These are phyloP conservation scores for Hartigia nigra DNA, from an alignment of 2,888 invertebrate species.

Conservation along the genomic window DNA sequence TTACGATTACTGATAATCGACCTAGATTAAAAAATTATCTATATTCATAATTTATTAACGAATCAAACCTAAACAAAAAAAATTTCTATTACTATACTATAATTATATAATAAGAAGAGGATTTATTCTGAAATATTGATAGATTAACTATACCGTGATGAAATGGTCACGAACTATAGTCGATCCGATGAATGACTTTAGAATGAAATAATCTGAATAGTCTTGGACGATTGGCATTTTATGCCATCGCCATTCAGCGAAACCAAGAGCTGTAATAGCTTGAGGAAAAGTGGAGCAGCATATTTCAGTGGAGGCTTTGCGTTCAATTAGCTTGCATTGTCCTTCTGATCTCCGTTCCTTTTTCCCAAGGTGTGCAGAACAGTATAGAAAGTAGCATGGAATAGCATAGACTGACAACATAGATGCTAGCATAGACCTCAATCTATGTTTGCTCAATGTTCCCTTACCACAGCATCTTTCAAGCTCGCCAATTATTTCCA, in stretches of 20 bases:
- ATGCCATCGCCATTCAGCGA: neutral
- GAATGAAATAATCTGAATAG: neutral
- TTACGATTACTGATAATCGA: neutral
- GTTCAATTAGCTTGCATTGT: slow-evolving; percentile 6
- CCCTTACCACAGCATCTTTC: neutral
- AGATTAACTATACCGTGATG: neutral
- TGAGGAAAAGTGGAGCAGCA: slow-evolving; percentile 2
- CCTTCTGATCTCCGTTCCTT: slow-evolving; percentile 6
- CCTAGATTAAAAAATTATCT: neutral
- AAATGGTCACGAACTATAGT: neutral
- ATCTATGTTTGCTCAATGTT: neutral
- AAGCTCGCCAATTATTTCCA: slow-evolving; percentile 1
- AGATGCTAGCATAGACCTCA: neutral
- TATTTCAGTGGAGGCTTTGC: neutral
- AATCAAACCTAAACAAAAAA: no score
- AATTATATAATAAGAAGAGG: no score
- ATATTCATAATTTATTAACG: neutral
- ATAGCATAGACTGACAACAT: neutral
- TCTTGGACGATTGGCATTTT: slow-evolving; percentile 3
- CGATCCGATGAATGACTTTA: neutral
- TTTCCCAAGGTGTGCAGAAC: neutral
- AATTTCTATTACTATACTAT: no score
- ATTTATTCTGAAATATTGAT: neutral
- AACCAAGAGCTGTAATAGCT: neutral
- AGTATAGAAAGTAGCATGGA: neutral